phyloP scores from a whole-genome alignment of 2,797 vertebrate genomes.

The Pipistrellus nathusii region DNA sequence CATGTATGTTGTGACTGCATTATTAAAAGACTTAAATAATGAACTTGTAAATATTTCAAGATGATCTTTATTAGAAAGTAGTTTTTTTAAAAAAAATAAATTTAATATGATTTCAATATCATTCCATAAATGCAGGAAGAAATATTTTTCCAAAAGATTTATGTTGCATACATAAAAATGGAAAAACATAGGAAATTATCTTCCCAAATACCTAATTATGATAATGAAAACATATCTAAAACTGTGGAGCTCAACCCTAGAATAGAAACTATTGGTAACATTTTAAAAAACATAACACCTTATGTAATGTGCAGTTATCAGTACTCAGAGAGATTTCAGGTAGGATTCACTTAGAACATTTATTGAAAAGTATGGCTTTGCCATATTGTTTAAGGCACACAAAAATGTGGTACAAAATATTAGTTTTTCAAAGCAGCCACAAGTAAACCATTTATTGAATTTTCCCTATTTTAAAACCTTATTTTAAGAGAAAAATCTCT shows the following conservation, averaged over 20 bases:
- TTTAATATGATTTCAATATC: neutral
- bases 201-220: neutral
- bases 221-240: conserved; percentile 26
- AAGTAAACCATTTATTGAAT: conserved; percentile 36
- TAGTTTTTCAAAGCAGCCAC: conserved; percentile 25
- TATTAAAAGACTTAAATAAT: conserved; percentile 36
- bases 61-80: conserved; percentile 34
- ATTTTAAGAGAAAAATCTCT: conserved; percentile 53
- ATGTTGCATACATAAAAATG: neutral
- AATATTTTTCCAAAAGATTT: conserved; percentile 32
- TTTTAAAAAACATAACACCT: neutral
- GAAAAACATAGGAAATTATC: conserved; percentile 16
- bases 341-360: neutral
- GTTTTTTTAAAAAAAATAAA: neutral
- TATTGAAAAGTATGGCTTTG: neutral
- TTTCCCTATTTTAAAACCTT: conserved; percentile 18
- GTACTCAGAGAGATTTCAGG: neutral
- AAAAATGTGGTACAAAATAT: conserved; percentile 35
- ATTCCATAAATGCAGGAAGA: neutral
- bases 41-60: neutral
- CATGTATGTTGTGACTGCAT: neutral
- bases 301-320: neutral
- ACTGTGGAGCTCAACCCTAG: neutral
- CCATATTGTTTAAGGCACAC: neutral
- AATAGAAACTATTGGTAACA: conserved; percentile 34